Evolutionary conservation across 1,140 invertebrate genomes (phyloP).

Genomic region (Idris sp.): DNA sequence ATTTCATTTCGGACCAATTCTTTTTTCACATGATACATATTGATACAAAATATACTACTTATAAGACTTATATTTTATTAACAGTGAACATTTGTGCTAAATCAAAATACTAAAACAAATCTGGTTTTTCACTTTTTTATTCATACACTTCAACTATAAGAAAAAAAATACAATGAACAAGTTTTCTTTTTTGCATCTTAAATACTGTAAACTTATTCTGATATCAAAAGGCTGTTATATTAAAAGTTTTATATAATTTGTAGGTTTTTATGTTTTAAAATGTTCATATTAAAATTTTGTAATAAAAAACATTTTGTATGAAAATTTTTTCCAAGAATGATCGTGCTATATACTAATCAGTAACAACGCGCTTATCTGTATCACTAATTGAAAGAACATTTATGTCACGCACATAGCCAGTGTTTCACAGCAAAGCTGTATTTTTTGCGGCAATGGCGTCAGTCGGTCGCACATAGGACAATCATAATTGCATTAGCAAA

Average conservation of each 20-base stretch:
- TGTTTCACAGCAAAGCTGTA: constrained; percentile 56
- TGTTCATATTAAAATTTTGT: constrained; percentile 11
- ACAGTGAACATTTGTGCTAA: no score
- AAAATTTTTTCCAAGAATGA: constrained; percentile 35
- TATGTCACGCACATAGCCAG: constrained; percentile 60
- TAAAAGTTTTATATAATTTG: no score
- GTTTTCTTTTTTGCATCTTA: no score
- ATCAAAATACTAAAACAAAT: no score
- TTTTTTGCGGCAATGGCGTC: constrained; percentile 65
- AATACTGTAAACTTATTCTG: no score
- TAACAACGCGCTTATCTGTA: constrained; percentile 47
- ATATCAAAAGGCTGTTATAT: no score
- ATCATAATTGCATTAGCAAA: constrained; percentile 75
- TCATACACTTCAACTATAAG: no score
- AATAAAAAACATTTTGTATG: constrained; percentile 10
- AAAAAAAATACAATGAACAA: no score
- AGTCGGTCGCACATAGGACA: constrained; percentile 57
- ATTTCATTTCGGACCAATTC: constrained; percentile 41
- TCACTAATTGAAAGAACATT: constrained; percentile 68
- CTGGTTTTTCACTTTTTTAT: no score
- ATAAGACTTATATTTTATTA: not conserved
- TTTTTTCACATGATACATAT: no score
- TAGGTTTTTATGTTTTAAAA: no score
- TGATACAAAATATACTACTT: constrained; percentile 1
- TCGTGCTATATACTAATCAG: constrained; percentile 37